Evolutionary conservation across 2,797 vertebrate species (phyloP), one percentile per base, ranked within the genome.

Genomic region (Anas bernieri): DNA sequence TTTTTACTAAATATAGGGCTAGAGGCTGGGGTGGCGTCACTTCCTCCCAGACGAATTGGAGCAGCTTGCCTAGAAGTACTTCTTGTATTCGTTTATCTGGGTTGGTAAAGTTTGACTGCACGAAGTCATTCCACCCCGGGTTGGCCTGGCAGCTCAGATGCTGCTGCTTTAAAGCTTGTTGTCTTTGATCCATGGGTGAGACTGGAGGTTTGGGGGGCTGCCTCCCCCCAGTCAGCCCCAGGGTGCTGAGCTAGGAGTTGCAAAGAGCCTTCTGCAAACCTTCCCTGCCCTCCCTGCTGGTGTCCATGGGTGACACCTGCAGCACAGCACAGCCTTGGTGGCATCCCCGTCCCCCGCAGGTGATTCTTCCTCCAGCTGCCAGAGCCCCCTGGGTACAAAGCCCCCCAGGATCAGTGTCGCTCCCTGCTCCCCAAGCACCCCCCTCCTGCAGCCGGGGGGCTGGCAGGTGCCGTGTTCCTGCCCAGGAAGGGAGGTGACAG

Each of bases 1-100:
- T 97, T 96, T 96, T 96, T 95, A 80, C 96, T 96, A 96, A 95
- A 97, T 93, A 95, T 93, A 96, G 93, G 96, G 31, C 93, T 82
- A 85, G 88, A 90, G 72, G 50, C 93, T 90, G 73, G 18, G 45
- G 79, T 78, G 82, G 67, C 78, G 2, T 96, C 88, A 76, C 77
- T 92, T 94, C 95, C 92, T 92, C 79, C 64, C 76, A 89, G 91
- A 93, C 37, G 3, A 90, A 91, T 82, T 91, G 80, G 90, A 92
- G 84, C 87, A 92, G 89, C 76, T 85, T 12, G 7, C 69, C 82
- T 80, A 87, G 75, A 92, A 82, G 45, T 56, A 48, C 62, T 90
- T 78, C 31, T 96, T 69, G 83, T 83, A 77, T 92, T 94, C 79
- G 73, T 82, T 79, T 94, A 92, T 80, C 94, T 74, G 45, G 67